These are phyloP conservation scores for Micromussa lordhowensis DNA, from an alignment of 92 coral and sea anemone genomes.

Conservation along the genomic window DNA sequence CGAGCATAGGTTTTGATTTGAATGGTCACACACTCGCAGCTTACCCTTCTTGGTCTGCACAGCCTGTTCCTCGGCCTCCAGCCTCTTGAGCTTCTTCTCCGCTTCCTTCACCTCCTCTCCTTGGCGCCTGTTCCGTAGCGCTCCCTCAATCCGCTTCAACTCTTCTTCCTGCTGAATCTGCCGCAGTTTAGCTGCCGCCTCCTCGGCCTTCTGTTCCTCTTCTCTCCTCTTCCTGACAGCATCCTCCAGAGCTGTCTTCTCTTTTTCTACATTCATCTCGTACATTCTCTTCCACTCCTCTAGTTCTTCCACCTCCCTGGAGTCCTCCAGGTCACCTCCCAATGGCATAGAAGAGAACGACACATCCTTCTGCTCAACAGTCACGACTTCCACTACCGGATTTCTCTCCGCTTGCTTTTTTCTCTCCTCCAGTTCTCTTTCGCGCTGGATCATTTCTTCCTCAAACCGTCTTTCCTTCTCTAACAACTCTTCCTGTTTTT, in stretches of 20 bases:
- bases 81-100: conserved; percentile 65
- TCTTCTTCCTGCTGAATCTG: conserved; percentile 78
- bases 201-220: conserved; percentile 67
- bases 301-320: conserved; percentile 59
- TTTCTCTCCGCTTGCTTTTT: conserved; percentile 59
- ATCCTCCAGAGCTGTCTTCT: conserved; percentile 77
- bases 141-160: conserved; percentile 74
- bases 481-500: conserved; percentile 86
- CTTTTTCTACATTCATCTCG: conserved; percentile 73
- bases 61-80: conserved; percentile 80
- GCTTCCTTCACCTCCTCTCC: conserved; percentile 73
- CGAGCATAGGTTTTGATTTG: neutral
- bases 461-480: conserved; percentile 93
- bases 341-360: conserved; percentile 11
- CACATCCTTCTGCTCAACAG: conserved; percentile 17
- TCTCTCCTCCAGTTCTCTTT: conserved; percentile 85
- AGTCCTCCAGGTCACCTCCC: conserved; percentile 12
- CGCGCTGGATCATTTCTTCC: conserved; percentile 88
- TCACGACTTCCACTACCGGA: conserved; percentile 30
- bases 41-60: conserved; percentile 79
- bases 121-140: conserved; percentile 58
- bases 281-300: conserved; percentile 65
- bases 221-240: conserved; percentile 74
- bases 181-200: conserved; percentile 71
- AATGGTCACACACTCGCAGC: conserved; percentile 4